Conservation (phyloP, 2,888 invertebrate species). For the Thymelicus lineola region DNA sequence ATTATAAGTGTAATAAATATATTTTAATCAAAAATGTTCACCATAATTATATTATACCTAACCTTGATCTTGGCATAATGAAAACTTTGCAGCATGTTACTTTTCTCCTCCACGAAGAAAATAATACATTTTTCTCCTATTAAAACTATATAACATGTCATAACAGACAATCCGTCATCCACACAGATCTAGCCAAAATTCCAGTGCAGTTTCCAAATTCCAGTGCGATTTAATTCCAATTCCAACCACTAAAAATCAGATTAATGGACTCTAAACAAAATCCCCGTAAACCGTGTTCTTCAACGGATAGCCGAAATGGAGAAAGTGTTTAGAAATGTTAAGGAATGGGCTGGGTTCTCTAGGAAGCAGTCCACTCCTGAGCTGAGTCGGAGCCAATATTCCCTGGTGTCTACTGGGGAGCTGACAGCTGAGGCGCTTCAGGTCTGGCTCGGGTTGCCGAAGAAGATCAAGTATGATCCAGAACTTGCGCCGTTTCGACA, state of each 20-base stretch:
- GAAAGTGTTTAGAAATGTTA: conserved; percentile 60
- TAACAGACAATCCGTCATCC: conserved; percentile 6
- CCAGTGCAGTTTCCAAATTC: not conserved
- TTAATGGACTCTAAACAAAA: conserved; percentile 2
- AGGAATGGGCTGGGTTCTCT: conserved; percentile 60
- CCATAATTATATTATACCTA: too few species aligned
- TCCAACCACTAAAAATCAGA: not conserved
- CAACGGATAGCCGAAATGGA: conserved; percentile 53
- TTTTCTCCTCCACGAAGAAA: too few species aligned
- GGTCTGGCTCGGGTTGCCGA: conserved; percentile 87
- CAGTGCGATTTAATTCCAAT: not conserved
- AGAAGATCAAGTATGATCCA: conserved; percentile 88
- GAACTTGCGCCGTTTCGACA: conserved; percentile 85
- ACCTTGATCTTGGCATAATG: too few species aligned
- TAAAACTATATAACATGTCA: conserved; percentile 16
- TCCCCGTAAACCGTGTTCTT: not conserved
- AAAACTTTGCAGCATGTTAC: too few species aligned
- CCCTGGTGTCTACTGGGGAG: conserved; percentile 79
- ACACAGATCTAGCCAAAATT: not conserved
- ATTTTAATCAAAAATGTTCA: too few species aligned
- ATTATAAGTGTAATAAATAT: too few species aligned
- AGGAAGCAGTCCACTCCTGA: conserved; percentile 71
- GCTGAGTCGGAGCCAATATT: conserved; percentile 75
- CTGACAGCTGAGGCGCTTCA: conserved; percentile 86
- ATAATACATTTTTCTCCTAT: not conserved